These are phyloP conservation scores for Synergus laeviventris DNA, from an alignment of 2,888 invertebrate genomes.

Conservation along the genomic window DNA sequence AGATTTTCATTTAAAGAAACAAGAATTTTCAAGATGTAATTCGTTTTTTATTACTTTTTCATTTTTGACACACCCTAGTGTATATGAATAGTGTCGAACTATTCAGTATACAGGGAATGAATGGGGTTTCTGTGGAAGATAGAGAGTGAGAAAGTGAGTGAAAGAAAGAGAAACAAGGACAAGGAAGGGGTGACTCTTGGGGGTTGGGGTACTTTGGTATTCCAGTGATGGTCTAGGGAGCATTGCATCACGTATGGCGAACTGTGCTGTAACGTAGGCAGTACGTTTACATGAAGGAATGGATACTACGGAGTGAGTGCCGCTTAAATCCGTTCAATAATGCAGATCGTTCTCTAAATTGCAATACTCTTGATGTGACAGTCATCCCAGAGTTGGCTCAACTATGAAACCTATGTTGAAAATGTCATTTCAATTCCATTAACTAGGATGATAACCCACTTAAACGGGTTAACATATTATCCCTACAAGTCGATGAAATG, in stretches of 20 bases:
- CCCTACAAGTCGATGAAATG: neutral
- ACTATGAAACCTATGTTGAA: neutral
- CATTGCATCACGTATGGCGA: conserved; percentile 69
- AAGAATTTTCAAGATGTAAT: too few species aligned
- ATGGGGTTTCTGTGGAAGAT: conserved; percentile 52
- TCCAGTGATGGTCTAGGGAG: conserved; percentile 62
- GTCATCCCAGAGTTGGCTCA: neutral
- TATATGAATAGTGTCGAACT: conserved; percentile 46
- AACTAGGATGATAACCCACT: neutral
- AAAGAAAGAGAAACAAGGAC: conserved; percentile 23
- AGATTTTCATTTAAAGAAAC: too few species aligned
- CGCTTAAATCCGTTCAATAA: conserved; percentile 28
- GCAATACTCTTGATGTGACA: conserved; percentile 15
- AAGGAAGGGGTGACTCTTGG: conserved; percentile 50
- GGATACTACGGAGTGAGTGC: conserved; percentile 47
- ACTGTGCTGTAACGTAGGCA: conserved; percentile 61
- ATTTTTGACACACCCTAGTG: too few species aligned
- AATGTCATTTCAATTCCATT: neutral
- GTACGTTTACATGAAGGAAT: conserved; percentile 61
- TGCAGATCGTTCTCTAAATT: conserved; percentile 23
- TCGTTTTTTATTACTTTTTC: too few species aligned
- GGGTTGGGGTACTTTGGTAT: conserved; percentile 62
- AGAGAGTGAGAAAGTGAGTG: conserved; percentile 39
- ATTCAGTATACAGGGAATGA: conserved; percentile 59
- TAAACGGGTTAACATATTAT: neutral